A percentile compares a stretch with the other conserved stretches of the same genome.
Evolutionary conservation across 2,888 invertebrate species (phyloP).

Genomic region (Elegia similella): DNA sequence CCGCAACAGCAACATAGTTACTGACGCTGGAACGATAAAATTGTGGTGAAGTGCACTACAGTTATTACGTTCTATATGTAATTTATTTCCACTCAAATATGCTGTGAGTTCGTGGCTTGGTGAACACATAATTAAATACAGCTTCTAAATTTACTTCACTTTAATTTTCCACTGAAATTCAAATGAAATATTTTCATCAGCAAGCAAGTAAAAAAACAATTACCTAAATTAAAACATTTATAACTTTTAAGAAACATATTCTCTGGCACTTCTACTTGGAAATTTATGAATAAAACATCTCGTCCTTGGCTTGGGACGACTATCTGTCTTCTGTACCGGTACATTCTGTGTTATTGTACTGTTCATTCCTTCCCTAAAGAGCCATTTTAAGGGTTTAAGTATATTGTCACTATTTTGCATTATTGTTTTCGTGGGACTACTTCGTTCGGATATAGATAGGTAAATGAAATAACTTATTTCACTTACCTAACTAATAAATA

Average conservation of each 20-base stretch:
- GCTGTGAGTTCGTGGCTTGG: background rate
- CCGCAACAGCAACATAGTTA: background rate
- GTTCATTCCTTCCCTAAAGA: slow-evolving; percentile 32
- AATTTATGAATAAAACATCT: slow-evolving; percentile 52
- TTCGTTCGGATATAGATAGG: slow-evolving; percentile 15
- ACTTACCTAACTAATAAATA: no score
- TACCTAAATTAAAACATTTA: slow-evolving; percentile 43
- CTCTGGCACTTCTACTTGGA: slow-evolving; percentile 32
- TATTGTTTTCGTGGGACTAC: slow-evolving; percentile 36
- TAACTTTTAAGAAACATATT: slow-evolving; percentile 47
- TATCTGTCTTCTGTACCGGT: slow-evolving; percentile 40
- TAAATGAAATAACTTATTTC: no score
- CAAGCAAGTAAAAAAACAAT: slow-evolving; percentile 22
- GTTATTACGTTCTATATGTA: background rate
- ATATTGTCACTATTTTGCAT: slow-evolving; percentile 37
- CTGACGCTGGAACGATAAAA: background rate
- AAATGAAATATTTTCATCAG: slow-evolving; percentile 15
- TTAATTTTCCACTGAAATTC: slow-evolving; percentile 5
- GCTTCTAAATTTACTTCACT: background rate
- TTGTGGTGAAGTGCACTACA: background rate
- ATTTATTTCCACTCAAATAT: background rate
- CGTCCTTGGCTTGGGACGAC: slow-evolving; percentile 32
- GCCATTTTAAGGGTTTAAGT: slow-evolving; percentile 37
- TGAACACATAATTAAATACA: background rate
- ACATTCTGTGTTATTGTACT: slow-evolving; percentile 40